Conservation (phyloP, 2,113 vertebrate genomes). For the Oncorhynchus nerka region DNA sequence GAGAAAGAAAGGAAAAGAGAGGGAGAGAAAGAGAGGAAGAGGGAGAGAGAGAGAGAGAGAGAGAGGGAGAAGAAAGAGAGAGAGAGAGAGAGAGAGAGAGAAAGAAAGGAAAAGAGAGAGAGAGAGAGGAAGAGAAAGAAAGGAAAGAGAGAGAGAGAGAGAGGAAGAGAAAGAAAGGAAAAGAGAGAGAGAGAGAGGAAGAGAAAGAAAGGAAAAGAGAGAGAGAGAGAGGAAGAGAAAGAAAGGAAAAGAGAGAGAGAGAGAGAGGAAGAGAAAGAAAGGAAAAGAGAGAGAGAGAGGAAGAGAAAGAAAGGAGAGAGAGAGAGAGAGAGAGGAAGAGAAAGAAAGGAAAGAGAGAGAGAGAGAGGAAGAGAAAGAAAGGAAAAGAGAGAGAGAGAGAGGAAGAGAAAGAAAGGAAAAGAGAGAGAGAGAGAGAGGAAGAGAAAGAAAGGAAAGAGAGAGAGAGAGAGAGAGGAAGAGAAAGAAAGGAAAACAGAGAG, state of each 20-base stretch:
- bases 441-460: too few relatives aligned
- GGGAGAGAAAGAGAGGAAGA: fast-evolving
- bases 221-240: conserved; percentile 70
- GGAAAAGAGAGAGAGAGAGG: conserved; percentile 2
- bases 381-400: conserved; percentile 68
- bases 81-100: conserved; percentile 65
- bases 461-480: conserved; percentile 24
- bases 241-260: conserved; percentile 9
- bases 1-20: conserved; percentile 48
- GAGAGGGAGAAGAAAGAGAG: background rate
- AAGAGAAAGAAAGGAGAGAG: conserved; percentile 4
- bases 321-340: background rate
- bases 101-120: conserved; percentile 25
- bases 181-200: conserved; percentile 58
- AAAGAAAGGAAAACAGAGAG: conserved; percentile 72
- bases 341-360: background rate
- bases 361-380: too few relatives aligned
- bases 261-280: background rate
- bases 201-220: conserved; percentile 26
- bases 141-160: conserved; percentile 64
- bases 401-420: too few relatives aligned
- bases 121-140: conserved; percentile 26
- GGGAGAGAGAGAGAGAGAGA: background rate
- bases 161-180: conserved; percentile 66
- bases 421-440: too few relatives aligned